Conservation (phyloP, 2,888 invertebrate species). For the Lasiommata megera region DNA sequence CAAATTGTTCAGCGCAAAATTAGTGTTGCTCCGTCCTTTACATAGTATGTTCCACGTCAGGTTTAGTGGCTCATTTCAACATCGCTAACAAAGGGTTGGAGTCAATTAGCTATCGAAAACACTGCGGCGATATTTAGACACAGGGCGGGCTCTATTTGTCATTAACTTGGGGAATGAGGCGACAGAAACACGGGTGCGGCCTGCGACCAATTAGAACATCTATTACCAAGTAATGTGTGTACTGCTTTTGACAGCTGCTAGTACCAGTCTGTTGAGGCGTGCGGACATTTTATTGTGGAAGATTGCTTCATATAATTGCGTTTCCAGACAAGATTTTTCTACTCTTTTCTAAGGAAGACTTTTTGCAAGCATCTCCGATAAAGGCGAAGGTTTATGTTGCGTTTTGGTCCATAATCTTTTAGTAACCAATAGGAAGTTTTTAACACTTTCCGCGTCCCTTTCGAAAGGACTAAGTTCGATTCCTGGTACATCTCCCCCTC, state of each 20-base stretch:
- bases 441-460: too few relatives aligned
- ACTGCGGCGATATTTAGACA: conserved; percentile 64
- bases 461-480: too few relatives aligned
- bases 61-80: conserved; percentile 58
- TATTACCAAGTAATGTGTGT: conserved; percentile 40
- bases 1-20: conserved; percentile 18
- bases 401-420: too few relatives aligned
- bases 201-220: conserved; percentile 67
- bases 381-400: too few relatives aligned
- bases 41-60: conserved; percentile 41
- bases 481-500: too few relatives aligned
- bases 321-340: background rate
- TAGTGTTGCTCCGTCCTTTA: conserved; percentile 11
- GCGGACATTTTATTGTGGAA: conserved; percentile 1
- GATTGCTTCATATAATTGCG: conserved; percentile 3
- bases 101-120: conserved; percentile 75
- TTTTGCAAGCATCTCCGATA: background rate
- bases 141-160: conserved; percentile 65
- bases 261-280: background rate
- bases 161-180: conserved; percentile 77
- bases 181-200: conserved; percentile 72
- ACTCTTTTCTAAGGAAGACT: background rate
- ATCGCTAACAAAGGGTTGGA: conserved; percentile 66
- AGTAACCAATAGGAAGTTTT: too few relatives aligned
- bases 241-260: conserved; percentile 29